Conservation (phyloP, 2,888 invertebrate genomes). For the Dione vanillae region DNA sequence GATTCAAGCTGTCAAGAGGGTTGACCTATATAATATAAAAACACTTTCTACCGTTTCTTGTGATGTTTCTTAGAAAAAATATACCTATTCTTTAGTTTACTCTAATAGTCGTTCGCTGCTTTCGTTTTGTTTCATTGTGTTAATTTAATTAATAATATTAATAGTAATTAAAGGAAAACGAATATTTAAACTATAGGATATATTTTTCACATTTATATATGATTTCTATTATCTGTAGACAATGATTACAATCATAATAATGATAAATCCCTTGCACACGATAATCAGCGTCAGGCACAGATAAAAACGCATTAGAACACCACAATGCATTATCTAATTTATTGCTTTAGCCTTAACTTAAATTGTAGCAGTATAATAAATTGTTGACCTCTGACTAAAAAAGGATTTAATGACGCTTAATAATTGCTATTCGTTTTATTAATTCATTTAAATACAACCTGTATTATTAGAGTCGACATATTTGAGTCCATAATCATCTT, state of each 20-base stretch:
- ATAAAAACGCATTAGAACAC: constrained; percentile 29
- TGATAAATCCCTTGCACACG: constrained; percentile 10
- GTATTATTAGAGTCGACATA: constrained; percentile 27
- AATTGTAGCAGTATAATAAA: constrained; percentile 18
- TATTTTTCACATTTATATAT: not conserved
- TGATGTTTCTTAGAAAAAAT: no score
- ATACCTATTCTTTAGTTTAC: not conserved
- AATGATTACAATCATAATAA: constrained; percentile 10
- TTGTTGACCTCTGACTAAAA: constrained; percentile 34
- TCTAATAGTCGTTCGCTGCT: not conserved
- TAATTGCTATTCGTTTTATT: constrained; percentile 36
- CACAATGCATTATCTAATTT: constrained; percentile 26
- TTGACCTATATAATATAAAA: constrained; percentile 6
- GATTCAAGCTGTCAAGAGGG: constrained; percentile 11
- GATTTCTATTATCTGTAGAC: constrained; percentile 22
- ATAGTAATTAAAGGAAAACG: not conserved
- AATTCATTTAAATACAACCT: constrained; percentile 38
- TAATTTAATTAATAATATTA: not conserved
- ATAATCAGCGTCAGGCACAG: constrained; percentile 19
- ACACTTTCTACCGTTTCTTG: not conserved
- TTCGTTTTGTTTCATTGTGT: no score
- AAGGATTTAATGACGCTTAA: constrained; percentile 32
- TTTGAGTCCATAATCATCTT: constrained; percentile 22
- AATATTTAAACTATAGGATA: not conserved
- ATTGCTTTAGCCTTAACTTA: constrained; percentile 25